Evolutionary conservation across 2,797 vertebrate genomes (phyloP).

Genomic region (Limosa lapponica): DNA sequence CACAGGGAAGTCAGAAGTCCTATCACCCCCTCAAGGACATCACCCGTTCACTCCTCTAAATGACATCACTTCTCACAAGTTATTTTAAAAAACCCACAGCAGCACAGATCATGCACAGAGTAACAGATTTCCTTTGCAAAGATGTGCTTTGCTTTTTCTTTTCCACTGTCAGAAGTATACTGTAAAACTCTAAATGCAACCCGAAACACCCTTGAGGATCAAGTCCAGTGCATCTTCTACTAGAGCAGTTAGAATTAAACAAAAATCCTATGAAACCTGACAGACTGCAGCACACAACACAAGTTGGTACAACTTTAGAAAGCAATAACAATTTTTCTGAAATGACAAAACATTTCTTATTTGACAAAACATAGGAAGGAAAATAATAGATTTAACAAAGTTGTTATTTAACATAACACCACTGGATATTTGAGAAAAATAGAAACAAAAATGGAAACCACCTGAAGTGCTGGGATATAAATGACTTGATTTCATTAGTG

Average conservation of each 20-base stretch:
- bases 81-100: background rate
- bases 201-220: background rate
- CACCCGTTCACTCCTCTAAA: background rate
- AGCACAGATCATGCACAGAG: background rate
- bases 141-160: background rate
- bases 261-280: background rate
- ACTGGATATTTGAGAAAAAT: background rate
- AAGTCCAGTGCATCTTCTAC: background rate
- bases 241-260: background rate
- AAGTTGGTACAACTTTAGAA: background rate
- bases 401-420: background rate
- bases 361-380: background rate
- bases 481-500: background rate
- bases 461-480: background rate
- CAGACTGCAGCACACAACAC: background rate
- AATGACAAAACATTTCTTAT: background rate
- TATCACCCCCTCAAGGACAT: background rate
- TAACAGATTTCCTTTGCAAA: background rate
- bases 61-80: accelerated
- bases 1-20: background rate
- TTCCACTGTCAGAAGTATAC: background rate
- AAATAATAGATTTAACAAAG: background rate
- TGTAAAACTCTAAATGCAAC: background rate
- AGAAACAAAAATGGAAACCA: background rate
- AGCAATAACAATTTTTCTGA: background rate